These are phyloP conservation scores for Opisthograptis luteolata DNA, from an alignment of 2,888 invertebrate species.

Conservation along the genomic window DNA sequence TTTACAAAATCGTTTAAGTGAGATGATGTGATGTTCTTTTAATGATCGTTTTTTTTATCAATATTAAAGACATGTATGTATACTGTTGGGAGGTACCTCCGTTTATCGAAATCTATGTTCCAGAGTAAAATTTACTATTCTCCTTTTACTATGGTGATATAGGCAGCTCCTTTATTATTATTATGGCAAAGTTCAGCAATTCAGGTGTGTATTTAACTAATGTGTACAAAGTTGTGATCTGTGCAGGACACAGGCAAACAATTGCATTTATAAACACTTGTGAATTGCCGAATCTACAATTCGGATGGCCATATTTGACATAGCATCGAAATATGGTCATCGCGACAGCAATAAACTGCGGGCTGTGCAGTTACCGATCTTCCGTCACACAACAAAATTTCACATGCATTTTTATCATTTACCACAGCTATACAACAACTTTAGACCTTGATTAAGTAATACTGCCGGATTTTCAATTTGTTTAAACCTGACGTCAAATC, in stretches of 20 bases:
- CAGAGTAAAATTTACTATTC: too few relatives aligned
- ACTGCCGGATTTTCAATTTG: constrained; percentile 6
- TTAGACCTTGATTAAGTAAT: constrained; percentile 4
- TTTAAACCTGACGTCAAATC: constrained; percentile 15
- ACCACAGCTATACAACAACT: constrained; percentile 25
- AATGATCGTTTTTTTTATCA: too few relatives aligned
- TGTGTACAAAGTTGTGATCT: constrained; percentile 20
- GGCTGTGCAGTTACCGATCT: constrained; percentile 14
- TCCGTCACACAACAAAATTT: constrained; percentile 11
- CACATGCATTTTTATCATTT: constrained; percentile 14
- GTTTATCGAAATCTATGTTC: too few relatives aligned
- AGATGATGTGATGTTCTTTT: too few relatives aligned
- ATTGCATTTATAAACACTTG: constrained; percentile 9
- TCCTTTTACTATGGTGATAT: too few relatives aligned
- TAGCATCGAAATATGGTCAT: not conserved
- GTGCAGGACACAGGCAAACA: constrained; percentile 9
- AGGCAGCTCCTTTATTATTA: constrained; percentile 20
- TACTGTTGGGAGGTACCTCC: too few relatives aligned
- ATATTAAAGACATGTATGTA: too few relatives aligned
- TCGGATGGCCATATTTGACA: not conserved
- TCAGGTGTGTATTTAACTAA: constrained; percentile 13
- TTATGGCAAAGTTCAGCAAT: constrained; percentile 23
- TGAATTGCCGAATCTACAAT: constrained; percentile 18
- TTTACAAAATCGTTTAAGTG: too few relatives aligned
- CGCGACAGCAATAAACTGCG: constrained; percentile 4